A percentile compares a stretch with the other conserved stretches of the same genome.
phyloP scores from a whole-genome alignment of 2,888 invertebrate genomes.

The Serrognathus titanus region DNA sequence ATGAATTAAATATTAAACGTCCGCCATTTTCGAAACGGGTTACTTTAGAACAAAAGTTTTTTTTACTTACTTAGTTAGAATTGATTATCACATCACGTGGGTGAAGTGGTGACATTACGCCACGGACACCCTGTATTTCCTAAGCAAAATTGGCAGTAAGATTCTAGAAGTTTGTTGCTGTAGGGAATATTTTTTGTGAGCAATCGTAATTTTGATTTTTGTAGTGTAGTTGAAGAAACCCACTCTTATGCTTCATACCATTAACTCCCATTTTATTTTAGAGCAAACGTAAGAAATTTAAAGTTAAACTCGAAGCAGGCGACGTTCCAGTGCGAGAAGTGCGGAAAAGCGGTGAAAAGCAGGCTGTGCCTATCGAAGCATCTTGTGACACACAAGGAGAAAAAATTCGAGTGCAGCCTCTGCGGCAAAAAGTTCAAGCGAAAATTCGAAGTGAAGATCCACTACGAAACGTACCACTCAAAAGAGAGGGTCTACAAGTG shows the following conservation, averaged over 20 bases:
- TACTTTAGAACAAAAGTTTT: no score
- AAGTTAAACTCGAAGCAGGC: background rate
- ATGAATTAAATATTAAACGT: no score
- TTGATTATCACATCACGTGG: no score
- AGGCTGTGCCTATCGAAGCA: constrained; percentile 7
- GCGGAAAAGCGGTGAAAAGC: constrained; percentile 11
- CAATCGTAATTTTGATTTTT: no score
- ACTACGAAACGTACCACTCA: constrained; percentile 26
- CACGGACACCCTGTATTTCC: no score
- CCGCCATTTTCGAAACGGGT: no score
- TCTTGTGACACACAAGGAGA: constrained; percentile 10
- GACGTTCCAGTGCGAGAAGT: constrained; percentile 3
- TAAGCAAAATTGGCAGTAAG: no score
- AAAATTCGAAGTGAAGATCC: constrained; percentile 42
- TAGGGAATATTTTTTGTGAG: no score
- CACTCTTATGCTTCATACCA: background rate
- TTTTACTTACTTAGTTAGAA: no score
- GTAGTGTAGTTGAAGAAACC: no score
- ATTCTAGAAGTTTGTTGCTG: no score
- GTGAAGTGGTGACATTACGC: no score
- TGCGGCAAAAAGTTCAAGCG: constrained; percentile 23
- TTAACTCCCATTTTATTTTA: background rate
- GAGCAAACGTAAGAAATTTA: background rate
- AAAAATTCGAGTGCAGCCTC: constrained; percentile 14
- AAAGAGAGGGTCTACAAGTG: constrained; percentile 29